Evolutionary conservation across 2,797 vertebrate genomes (phyloP), one percentile per base, ranked within the genome.

Genomic region (Macrochelys suwanniensis): DNA sequence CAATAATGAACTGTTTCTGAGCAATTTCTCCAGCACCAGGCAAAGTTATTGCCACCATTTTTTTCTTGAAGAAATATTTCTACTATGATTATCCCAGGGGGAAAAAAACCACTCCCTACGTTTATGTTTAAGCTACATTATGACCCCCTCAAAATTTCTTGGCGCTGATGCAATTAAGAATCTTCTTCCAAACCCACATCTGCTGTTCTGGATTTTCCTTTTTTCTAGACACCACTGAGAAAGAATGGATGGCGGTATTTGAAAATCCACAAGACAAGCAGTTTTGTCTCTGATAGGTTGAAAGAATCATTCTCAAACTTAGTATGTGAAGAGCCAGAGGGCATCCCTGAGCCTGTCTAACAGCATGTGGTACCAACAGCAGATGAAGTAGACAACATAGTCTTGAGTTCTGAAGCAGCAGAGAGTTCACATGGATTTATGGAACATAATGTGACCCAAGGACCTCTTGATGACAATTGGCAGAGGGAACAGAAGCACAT

Each of bases 121-220:
- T 50, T 7, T 26, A 50, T 7, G 76, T 71, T 7, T 59, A 82
- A 71, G 37, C 42, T 90, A 82, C 31, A 68, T 82, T 76, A 57
- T 53, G 13, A 77, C n/a, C 61, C 7, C 65, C 89, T 37, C 84
- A 82, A 78, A 90, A 53, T 37, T 80, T 93, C 47, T 85, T 92
- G 59, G 28, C 42, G 81, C 21, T 37, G n/a, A 37, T 68, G 33
- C 17, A 68, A 17, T n/a, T 37, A 19, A 68, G n/a, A 31, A 59
- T 80, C 51, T 92, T 93, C 80, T 53, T 68, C 92, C 88, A 82
- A 94, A 65, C 80, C 42, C 56, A 5, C 11, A 2, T 51, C 71
- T 92, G 49, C 51, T 31, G 37, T 74, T 94, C 80, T 90, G 82
- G 91, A 85, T 93, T 91, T 84, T 87, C 85, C 76, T 78, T 78